Base-by-base conservation (phyloP, 2,797 vertebrate species). In the Chiroxiphia lanceolata region DNA sequence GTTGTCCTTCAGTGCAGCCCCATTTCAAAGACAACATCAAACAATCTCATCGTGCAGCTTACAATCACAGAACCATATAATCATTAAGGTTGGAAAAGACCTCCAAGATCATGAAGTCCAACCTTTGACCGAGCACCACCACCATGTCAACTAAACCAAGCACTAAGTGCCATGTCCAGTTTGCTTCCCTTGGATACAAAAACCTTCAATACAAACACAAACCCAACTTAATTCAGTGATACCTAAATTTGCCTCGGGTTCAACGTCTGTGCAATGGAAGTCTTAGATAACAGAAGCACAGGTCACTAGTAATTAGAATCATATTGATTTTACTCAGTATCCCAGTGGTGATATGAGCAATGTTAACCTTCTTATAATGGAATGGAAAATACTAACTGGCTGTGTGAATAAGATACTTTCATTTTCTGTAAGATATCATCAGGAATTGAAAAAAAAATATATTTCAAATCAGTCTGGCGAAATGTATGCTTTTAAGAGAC, bases 311-410 rank as follows among this genome's bases (percentile, higher is more conserved):
- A 90, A 95, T 93, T 94, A 96, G 94, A 94, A 93, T 68, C 26
- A 67, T 53, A 93, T 80, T 89, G 93, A 94, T 94, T 91, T 84
- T 94, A 23, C 31, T 82, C 40, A 74, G 50, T 59, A 70, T 94
- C 77, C 83, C 48, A 56, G 48, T 17, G 31, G 54, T 76, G 48
- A 63, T 71, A 45, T 26, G 40, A 83, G 34, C 45, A 63, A 90
- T 22, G 38, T 53, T 63, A 78, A 40, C 51, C 42, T 72, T 88
- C 36, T 60, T 64, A 27, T 7, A 74, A 59, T 10, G n/a, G 50
- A 91, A 90, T 54, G 38, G 67, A 88, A 92, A 82, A 84, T 29
- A 25, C 40, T 82, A 81, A 68, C 54, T 76, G 15, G 12, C 17
- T 74, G 9, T 33, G 19, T 63, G 67, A 90, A 60, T 63, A 67